A percentile compares a stretch with the other conserved stretches of the same genome.
Conservation (phyloP, 2,113 vertebrate species). For the Gymnorhina tibicen region DNA sequence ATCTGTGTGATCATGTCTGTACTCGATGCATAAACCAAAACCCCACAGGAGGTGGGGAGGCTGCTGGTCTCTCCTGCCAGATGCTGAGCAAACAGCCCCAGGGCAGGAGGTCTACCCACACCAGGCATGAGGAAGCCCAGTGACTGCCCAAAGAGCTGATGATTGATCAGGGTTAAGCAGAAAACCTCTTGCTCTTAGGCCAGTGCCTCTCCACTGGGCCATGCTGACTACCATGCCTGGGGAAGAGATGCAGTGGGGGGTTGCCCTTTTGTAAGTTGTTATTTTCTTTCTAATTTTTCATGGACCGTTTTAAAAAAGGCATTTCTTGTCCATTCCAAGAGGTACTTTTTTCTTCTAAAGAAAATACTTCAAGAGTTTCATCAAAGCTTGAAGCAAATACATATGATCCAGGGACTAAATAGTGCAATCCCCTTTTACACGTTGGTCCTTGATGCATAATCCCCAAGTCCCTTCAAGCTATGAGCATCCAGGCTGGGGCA, state of each 20-base stretch:
- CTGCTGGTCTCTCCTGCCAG: not conserved
- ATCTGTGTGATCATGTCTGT: not conserved
- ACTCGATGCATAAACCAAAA: not conserved
- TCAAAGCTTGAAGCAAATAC: not conserved
- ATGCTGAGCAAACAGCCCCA: not conserved
- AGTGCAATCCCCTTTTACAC: not conserved
- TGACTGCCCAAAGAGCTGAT: not conserved
- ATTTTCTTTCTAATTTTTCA: not conserved
- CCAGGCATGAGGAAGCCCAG: not conserved
- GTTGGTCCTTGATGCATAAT: not conserved
- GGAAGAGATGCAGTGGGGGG: not conserved
- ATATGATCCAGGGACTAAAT: not conserved
- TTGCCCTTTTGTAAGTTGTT: not conserved
- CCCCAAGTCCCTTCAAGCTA: not conserved
- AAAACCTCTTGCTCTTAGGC: not conserved
- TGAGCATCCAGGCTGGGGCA: not conserved
- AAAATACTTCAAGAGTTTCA: not conserved
- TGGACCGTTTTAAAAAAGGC: not conserved
- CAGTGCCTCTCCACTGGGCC: not conserved
- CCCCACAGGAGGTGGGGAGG: not conserved
- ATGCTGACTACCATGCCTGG: not conserved
- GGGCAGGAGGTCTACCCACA: not conserved
- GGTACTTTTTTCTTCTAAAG: not conserved
- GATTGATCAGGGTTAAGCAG: not conserved
- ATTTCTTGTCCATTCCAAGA: not conserved